phyloP scores from a whole-genome alignment of 2,888 invertebrate genomes.

The Ecdyonurus torrentis region DNA sequence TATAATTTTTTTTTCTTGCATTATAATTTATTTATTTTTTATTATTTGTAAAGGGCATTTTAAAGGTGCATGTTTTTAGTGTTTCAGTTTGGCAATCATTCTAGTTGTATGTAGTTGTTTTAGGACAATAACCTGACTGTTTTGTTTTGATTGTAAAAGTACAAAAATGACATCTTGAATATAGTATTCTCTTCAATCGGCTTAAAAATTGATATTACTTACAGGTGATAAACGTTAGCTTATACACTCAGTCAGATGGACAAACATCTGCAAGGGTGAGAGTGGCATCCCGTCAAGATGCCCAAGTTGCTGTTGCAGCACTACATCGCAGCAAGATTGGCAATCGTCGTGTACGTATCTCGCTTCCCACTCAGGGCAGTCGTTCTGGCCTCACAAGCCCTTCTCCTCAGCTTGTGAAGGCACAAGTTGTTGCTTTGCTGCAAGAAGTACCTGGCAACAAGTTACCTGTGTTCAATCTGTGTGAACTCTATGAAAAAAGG shows the following conservation, averaged over 20 bases:
- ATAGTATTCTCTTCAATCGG: constrained; percentile 5
- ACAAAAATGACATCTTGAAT: neutral
- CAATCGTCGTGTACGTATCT: constrained; percentile 60
- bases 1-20: too few species aligned
- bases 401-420: constrained; percentile 23
- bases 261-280: constrained; percentile 51
- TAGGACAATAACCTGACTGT: neutral
- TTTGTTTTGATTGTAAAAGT: neutral
- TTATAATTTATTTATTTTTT: too few species aligned
- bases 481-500: constrained; percentile 67
- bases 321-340: constrained; percentile 41
- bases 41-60: too few species aligned
- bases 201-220: too few species aligned
- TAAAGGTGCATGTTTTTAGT: too few species aligned
- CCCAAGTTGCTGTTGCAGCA: constrained; percentile 29
- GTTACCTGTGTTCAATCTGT: constrained; percentile 62
- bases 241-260: constrained; percentile 46
- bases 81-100: too few species aligned
- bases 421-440: constrained; percentile 54
- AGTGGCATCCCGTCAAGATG: constrained; percentile 49
- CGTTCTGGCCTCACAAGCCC: neutral
- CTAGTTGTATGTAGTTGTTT: too few species aligned
- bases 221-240: constrained; percentile 40
- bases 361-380: constrained; percentile 20
- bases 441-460: constrained; percentile 55